phyloP scores from a whole-genome alignment of 2,113 vertebrate species.

The Spheniscus mendiculus region DNA sequence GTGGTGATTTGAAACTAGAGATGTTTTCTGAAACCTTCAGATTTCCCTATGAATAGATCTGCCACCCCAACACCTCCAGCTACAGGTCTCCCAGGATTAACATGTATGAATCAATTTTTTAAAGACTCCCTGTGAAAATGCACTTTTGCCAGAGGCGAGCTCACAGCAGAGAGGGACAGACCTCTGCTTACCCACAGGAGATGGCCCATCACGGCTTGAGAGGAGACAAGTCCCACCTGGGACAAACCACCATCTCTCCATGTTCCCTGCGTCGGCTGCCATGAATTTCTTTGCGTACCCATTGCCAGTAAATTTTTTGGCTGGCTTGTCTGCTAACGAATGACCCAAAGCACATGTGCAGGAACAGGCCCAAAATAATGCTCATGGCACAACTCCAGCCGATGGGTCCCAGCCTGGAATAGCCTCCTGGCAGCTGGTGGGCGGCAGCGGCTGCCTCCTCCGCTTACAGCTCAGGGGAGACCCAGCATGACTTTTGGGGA shows the following conservation, averaged over 20 bases:
- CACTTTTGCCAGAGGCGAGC: neutral
- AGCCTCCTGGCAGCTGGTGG: neutral
- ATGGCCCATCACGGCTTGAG: neutral
- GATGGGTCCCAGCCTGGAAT: neutral
- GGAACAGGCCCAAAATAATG: neutral
- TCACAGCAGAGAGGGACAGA: neutral
- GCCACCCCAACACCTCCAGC: neutral
- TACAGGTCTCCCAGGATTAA: neutral
- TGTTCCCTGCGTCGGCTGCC: accelerated
- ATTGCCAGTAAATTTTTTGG: neutral
- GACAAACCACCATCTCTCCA: neutral
- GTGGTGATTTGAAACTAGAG: neutral
- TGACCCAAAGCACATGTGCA: neutral
- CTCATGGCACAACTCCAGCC: neutral
- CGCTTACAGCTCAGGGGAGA: neutral
- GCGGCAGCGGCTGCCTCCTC: neutral
- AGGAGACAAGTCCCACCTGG: neutral
- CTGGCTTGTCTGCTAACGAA: neutral
- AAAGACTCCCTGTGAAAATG: neutral
- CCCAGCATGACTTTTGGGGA: neutral
- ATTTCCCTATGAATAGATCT: neutral
- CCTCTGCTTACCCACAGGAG: neutral
- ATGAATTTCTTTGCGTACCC: accelerated
- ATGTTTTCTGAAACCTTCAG: neutral
- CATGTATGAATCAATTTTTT: neutral